Evolutionary conservation across 2,797 vertebrate species (phyloP), one percentile per base, ranked within the genome.

Genomic region (Chaetodon trifasciatus): DNA sequence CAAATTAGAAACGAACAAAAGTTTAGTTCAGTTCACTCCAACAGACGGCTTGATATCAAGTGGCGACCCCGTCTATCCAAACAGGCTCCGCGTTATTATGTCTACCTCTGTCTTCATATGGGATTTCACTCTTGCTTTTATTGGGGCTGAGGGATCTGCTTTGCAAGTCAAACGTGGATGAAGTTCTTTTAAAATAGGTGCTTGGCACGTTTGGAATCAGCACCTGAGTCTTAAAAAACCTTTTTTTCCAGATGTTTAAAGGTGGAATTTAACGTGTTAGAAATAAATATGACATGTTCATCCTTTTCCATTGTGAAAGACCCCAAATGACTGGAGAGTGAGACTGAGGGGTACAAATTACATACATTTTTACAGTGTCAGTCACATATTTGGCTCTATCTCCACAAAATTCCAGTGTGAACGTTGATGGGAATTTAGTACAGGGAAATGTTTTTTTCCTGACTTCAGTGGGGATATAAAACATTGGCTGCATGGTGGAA

Each of bases 1-100:
- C 78, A 73, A 93, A 92, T 94, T 90, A 92, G 88, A 93, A 89
- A 85, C 78, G 83, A 90, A 89, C 87, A 82, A 90, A 92, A 89
- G 92, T 94, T 93, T 76, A 88, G 74, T 57, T 81, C 50, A 85
- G 86, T 92, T 92, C 85, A 55, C 78, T 81, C 65, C 17, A 39
- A 70, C 85, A 88, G 89, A 84, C 79, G 17, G 56, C 67, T 78
- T 37, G 78, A 90, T 91, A 92, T 91, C 85, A 63, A 79, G 87
- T 90, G 76, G 77, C 57, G 68, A 83, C 88, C 82, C 77, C 83
- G 87, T 84, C 80, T 75, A 52, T 91, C 84, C 78, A 88, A 91
- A 90, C 89, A 90, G 64, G 61, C 84, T 67, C 58, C 0, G 42
- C 60, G 66, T 84, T 92, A 91, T 92, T 90, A 79, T 91, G 87